Percentiles rank a stretch among this genome's conserved stretches.
phyloP scores from a whole-genome alignment of 2,113 vertebrate species.

The Stigmatopora nigra region DNA sequence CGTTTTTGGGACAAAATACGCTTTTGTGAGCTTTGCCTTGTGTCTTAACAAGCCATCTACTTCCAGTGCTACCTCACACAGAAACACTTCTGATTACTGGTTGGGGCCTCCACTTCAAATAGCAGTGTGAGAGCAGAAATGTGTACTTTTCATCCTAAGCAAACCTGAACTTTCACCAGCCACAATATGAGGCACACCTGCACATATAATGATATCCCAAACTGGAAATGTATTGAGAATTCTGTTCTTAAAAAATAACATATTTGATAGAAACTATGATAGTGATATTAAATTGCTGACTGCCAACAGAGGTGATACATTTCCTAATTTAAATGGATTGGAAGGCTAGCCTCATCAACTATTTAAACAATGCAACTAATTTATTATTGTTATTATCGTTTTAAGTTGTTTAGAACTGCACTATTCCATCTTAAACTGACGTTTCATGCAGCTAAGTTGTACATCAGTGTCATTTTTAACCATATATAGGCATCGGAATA shows the following conservation, averaged over 20 bases:
- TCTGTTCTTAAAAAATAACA: background rate
- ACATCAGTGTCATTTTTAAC: background rate
- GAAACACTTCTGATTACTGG: slow-evolving; percentile 21
- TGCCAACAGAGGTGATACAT: no score
- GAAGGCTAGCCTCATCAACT: no score
- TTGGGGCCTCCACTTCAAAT: slow-evolving; percentile 25
- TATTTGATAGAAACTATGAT: no score
- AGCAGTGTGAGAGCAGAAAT: slow-evolving; percentile 22
- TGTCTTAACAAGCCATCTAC: slow-evolving; percentile 8
- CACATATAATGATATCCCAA: background rate
- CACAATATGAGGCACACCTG: background rate
- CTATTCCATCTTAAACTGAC: background rate
- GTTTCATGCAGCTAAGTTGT: background rate
- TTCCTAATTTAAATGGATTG: no score
- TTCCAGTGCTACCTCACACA: background rate
- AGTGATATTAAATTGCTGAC: background rate
- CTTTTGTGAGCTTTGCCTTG: background rate
- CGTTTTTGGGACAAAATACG: slow-evolving; percentile 4
- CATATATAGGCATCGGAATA: no score
- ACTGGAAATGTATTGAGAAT: background rate
- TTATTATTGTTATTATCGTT: background rate
- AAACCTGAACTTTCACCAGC: slow-evolving; percentile 26
- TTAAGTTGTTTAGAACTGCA: no score
- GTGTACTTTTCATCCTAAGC: slow-evolving; percentile 46
- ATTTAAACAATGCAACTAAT: background rate